Percentiles rank a stretch among this genome's conserved stretches.
phyloP scores from a whole-genome alignment of 92 coral and sea anemone genomes.

The Parazoanthus atlanticus region DNA sequence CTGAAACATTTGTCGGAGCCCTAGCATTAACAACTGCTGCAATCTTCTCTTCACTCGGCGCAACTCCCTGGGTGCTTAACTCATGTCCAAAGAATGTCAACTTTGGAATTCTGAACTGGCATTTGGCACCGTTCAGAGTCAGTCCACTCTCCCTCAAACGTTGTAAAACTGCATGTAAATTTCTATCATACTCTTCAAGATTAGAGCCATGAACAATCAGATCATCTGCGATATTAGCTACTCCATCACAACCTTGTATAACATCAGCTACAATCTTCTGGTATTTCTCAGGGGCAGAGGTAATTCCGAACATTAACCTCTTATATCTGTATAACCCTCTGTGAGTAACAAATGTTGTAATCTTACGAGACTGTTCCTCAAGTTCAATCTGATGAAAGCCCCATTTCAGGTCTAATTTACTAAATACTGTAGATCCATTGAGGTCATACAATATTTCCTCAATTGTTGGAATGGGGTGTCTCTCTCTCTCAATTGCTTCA shows the following conservation, averaged over 20 bases:
- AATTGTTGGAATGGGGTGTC: constrained; percentile 51
- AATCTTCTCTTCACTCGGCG: constrained; percentile 55
- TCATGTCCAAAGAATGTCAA: constrained; percentile 57
- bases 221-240: constrained; percentile 62
- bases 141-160: constrained; percentile 52
- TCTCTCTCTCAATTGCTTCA: constrained; percentile 50
- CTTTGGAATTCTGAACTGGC: no score
- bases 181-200: constrained; percentile 49
- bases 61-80: constrained; percentile 28
- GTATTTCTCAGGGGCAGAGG: constrained; percentile 66
- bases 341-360: constrained; percentile 62
- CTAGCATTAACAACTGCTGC: constrained; percentile 50
- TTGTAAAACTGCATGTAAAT: constrained; percentile 50
- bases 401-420: constrained; percentile 55
- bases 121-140: constrained; percentile 13
- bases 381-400: constrained; percentile 31
- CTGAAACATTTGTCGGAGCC: no score
- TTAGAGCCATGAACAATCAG: not conserved
- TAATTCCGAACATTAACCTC: not conserved
- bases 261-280: constrained; percentile 59
- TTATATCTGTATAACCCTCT: not conserved
- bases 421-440: constrained; percentile 48
- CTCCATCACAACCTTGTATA: constrained; percentile 56
- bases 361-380: constrained; percentile 45
- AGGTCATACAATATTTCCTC: constrained; percentile 55